phyloP scores from a whole-genome alignment of 1,140 invertebrate species.

The Drosophila ohnishii region DNA sequence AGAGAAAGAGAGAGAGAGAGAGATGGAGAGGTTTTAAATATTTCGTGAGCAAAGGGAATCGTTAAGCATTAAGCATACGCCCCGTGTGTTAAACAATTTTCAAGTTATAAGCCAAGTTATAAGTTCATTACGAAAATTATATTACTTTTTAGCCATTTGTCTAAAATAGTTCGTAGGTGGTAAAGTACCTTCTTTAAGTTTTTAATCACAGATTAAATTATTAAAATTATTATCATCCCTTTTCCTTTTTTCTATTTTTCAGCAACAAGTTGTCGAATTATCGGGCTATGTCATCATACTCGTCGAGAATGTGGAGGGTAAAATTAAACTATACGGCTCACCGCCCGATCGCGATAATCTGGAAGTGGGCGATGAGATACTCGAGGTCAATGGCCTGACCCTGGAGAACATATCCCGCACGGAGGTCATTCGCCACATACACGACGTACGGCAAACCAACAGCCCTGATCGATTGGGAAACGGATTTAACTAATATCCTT shows the following conservation, averaged over 20 bases:
- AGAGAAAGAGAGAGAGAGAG: not conserved
- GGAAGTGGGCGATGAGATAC: conserved; percentile 97
- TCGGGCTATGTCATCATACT: conserved; percentile 98
- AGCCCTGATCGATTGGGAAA: not conserved
- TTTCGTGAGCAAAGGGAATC: conserved; percentile 22
- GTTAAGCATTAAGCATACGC: conserved; percentile 31
- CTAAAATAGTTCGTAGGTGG: not conserved
- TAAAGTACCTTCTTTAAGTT: not conserved
- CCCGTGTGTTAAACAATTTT: not conserved
- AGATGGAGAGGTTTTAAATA: conserved; percentile 28
- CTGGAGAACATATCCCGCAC: conserved; percentile 94
- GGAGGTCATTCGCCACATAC: conserved; percentile 96
- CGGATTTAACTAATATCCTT: not conserved
- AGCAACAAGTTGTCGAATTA: conserved; percentile 91
- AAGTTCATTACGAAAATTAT: not conserved
- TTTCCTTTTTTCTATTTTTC: conserved; percentile 22
- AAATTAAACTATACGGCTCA: conserved; percentile 98
- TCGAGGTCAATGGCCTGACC: conserved; percentile 96
- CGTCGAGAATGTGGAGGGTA: conserved; percentile 95
- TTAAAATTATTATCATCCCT: not conserved
- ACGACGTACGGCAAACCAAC: conserved; percentile 88
- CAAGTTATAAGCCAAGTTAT: not conserved
- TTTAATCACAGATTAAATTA: not conserved
- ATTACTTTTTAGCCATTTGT: not conserved
- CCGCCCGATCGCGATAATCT: conserved; percentile 96